Conservation (phyloP, 2,113 vertebrate genomes). For the Sylvietta virens region DNA sequence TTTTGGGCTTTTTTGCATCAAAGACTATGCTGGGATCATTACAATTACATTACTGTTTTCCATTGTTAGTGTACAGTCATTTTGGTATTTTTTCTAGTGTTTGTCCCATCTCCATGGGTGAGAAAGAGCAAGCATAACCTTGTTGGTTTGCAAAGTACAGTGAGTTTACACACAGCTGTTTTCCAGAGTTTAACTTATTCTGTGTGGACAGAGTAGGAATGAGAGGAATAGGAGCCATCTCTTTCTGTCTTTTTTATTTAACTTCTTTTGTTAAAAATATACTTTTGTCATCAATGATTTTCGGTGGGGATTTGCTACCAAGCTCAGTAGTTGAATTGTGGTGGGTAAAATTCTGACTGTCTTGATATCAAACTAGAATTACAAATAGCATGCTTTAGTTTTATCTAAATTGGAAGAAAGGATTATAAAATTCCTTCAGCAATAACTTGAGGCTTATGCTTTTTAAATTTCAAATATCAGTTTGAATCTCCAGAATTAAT, state of each 20-base stretch:
- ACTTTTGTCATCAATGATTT: neutral
- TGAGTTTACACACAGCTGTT: neutral
- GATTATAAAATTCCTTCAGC: neutral
- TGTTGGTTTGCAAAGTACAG: neutral
- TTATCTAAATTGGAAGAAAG: neutral
- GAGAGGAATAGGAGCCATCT: neutral
- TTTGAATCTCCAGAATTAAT: neutral
- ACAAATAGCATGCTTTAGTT: neutral
- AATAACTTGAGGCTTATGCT: neutral
- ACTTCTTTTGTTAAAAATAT: neutral
- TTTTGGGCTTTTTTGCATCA: neutral
- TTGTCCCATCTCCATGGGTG: neutral
- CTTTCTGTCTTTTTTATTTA: neutral
- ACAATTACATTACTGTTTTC: neutral
- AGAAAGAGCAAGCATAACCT: neutral
- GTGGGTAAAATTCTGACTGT: neutral
- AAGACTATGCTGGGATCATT: neutral
- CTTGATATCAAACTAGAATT: neutral
- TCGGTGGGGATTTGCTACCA: neutral
- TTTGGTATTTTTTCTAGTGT: neutral
- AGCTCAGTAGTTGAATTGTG: neutral
- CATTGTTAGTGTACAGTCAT: neutral
- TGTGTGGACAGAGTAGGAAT: neutral
- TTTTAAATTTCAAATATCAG: constrained; percentile 18
- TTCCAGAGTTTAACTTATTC: neutral